phyloP scores from a whole-genome alignment of 2,797 vertebrate species.

The Sus cebifrons region DNA sequence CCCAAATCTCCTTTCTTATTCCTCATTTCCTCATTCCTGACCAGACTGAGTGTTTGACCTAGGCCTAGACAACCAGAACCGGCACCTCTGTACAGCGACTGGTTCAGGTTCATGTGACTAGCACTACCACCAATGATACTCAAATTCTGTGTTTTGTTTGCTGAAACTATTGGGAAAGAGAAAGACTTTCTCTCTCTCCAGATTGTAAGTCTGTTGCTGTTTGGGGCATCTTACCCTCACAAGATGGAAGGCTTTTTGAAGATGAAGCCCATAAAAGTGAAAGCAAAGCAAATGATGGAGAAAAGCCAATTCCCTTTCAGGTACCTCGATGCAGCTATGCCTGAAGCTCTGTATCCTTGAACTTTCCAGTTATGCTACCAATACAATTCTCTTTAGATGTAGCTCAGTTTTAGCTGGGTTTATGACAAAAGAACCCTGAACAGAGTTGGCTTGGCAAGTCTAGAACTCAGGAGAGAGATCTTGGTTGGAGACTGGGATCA shows the following conservation, averaged over 20 bases:
- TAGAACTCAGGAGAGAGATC: conserved; percentile 25
- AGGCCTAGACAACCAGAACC: conserved; percentile 44
- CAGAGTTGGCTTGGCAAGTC: conserved; percentile 2
- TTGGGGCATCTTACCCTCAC: neutral
- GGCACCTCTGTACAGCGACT: neutral
- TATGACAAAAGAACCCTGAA: conserved; percentile 44
- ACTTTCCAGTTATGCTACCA: conserved; percentile 37
- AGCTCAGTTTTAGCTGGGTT: conserved; percentile 38
- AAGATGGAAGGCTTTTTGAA: conserved; percentile 36
- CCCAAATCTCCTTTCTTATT: neutral
- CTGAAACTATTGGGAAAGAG: conserved; percentile 52
- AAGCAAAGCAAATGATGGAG: conserved; percentile 50
- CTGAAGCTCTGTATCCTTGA: neutral
- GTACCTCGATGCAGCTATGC: neutral
- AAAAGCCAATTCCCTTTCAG: conserved; percentile 61
- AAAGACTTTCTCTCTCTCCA: conserved; percentile 43
- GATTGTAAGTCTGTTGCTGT: neutral
- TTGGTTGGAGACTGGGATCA: conserved; percentile 44
- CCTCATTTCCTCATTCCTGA: conserved; percentile 39
- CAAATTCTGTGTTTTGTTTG: conserved; percentile 29
- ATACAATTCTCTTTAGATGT: conserved; percentile 52
- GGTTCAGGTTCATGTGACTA: neutral
- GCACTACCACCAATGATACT: neutral
- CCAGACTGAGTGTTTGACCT: neutral
- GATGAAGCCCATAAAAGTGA: conserved; percentile 49